Evolutionary conservation across 2,113 vertebrate species (phyloP), one percentile per base, ranked within the genome.

Genomic region (Oryzias celebensis): DNA sequence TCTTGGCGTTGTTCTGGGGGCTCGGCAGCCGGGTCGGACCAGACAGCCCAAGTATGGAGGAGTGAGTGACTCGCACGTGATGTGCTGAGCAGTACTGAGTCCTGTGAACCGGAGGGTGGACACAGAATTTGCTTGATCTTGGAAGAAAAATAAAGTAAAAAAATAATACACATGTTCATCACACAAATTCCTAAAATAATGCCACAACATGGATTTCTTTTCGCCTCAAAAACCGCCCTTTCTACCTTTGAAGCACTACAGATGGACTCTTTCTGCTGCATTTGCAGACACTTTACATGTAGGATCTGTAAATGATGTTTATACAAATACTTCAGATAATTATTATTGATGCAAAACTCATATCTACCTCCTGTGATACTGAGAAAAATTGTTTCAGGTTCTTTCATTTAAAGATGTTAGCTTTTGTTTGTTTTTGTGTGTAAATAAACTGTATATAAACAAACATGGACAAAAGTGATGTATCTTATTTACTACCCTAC

Each of bases 291-390:
- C 53, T 68, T 70, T 71, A 14, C 28, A 31, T 8, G 45, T 24
- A n/a, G 16, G n/a, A 48, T 57, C 49, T 85, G 82, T 87, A 81
- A 73, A 87, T 88, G 79, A 1, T 86, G 82, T 89, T 62, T 12
- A 87, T 85, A 79, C 31, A 15, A 52, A 59, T 16, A 8, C 5
- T 36, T 13, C 73, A 3, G 76, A 58, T 68, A 77, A 62, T 78
- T 85, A 45, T 58, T 58, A n/a, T 45, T 45, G 12, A 81, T 70
- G 57, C 66, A 70, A 77, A 86, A 77, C 81, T 83, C 71, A 26
- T 24, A 59, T 87, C 86, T 90, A 90, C 88, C 88, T 90, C 86
- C 77, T 56, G 62, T 76, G 24, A 59, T 58, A 10, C 44, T 65
- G 48, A 60, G 47, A 75, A 61, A 26, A 63, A 65, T 48, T 50